Evolutionary conservation across 2,797 vertebrate genomes (phyloP).

Genomic region (Leucoraja ocellata): DNA sequence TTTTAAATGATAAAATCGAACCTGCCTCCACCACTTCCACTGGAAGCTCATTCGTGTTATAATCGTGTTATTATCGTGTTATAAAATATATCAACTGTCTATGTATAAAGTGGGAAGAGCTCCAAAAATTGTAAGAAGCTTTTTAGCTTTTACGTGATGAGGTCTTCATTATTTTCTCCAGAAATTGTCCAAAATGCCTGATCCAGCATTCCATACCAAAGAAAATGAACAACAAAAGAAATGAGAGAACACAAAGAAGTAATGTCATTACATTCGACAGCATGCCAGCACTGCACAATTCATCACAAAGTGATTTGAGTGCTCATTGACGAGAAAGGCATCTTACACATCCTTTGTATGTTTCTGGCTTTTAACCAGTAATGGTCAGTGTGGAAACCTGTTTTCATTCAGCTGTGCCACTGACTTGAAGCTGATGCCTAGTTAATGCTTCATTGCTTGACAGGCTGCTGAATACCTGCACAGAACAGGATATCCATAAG

Average conservation of each 20-base stretch:
- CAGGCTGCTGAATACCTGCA: constrained; percentile 69
- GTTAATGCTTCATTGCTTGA: constrained; percentile 64
- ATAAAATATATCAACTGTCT: neutral
- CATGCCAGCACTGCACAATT: constrained; percentile 49
- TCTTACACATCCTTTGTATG: constrained; percentile 61
- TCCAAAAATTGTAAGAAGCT: neutral
- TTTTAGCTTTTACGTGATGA: neutral
- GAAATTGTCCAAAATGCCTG: neutral
- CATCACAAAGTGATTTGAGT: constrained; percentile 57
- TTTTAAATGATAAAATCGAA: too few species aligned
- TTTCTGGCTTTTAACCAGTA: constrained; percentile 58
- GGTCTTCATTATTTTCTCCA: neutral
- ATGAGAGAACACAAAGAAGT: constrained; percentile 21
- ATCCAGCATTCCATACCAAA: neutral
- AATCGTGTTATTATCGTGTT: too few species aligned
- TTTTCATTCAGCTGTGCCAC: constrained; percentile 44
- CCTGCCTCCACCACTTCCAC: too few species aligned
- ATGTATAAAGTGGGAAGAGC: neutral
- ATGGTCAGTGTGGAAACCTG: constrained; percentile 50
- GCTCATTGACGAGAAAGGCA: constrained; percentile 60
- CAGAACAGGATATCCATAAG: constrained; percentile 55
- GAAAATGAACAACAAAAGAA: neutral
- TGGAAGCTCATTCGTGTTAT: too few species aligned
- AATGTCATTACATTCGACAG: constrained; percentile 56
- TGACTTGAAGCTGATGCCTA: constrained; percentile 63